phyloP scores from a whole-genome alignment of 2,888 invertebrate genomes.

The Agrilus biguttatus region DNA sequence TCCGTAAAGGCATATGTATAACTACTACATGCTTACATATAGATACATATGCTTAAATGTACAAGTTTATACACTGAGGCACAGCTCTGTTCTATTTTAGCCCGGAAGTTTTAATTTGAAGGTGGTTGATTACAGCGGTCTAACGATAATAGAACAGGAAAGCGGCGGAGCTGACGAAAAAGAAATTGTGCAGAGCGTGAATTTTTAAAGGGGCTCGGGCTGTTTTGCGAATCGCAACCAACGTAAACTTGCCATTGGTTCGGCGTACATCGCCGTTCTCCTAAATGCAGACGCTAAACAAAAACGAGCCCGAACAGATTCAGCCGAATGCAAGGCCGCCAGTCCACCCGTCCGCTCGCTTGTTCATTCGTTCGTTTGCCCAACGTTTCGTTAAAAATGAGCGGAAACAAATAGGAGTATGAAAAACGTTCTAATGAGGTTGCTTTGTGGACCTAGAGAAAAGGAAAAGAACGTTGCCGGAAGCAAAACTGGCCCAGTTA shows the following conservation, averaged over 20 bases:
- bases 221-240: slow-evolving; percentile 5
- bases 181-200: slow-evolving; percentile 14
- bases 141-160: slow-evolving; percentile 10
- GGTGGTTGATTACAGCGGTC: slow-evolving; percentile 7
- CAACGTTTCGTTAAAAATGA: slow-evolving; percentile 8
- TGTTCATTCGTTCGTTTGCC: not conserved
- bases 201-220: slow-evolving; percentile 12
- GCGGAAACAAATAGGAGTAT: slow-evolving; percentile 8
- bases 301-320: not conserved
- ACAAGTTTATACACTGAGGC: no score
- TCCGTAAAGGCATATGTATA: no score
- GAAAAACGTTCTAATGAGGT: slow-evolving; percentile 12
- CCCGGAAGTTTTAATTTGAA: slow-evolving; percentile 8
- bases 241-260: no score
- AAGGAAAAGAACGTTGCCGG: no score
- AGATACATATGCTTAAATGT: no score
- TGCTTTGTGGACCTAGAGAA: slow-evolving; percentile 3
- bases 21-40: no score
- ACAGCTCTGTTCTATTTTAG: not conserved
- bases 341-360: no score
- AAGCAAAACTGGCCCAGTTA: no score
- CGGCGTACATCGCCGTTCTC: not conserved
- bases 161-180: slow-evolving; percentile 11
- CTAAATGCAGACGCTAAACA: slow-evolving; percentile 6
- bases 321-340: no score